Evolutionary conservation across 2,797 vertebrate species (phyloP), one percentile per base, ranked within the genome.

Genomic region (Sebastiscus albofasciatus): DNA sequence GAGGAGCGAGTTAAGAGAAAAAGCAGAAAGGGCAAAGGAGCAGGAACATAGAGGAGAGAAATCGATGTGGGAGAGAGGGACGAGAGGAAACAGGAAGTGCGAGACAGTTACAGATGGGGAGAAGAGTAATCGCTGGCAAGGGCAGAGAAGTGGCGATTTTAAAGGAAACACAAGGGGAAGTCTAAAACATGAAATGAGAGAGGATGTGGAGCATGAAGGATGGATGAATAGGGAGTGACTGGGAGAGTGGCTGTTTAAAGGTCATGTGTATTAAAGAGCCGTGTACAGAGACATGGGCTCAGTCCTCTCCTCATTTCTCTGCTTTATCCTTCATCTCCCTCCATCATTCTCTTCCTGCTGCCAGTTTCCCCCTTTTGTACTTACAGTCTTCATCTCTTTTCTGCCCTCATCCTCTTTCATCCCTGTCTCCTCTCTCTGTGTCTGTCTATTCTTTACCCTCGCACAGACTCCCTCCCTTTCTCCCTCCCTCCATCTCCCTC

Each of bases 401-500:
- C 74, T 61, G 27, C 52, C 64, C 34, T 77, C 13, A 1, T 70
- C 60, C 73, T 85, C 83, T 75, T 75, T 80, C 75, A 59, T 77
- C 65, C 10, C 74, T 61, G 34, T 86, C 62, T 82, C 12, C 54
- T 60, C 80, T 72, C 67, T 78, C 80, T 81, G 10, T 75, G 10
- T 75, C 56, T 22, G 24, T 77, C 67, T 72, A 16, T 60, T 12
- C 70, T n/a, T 24, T 10, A 11, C 60, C 55, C 22, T 18, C 14
- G 8, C 70, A 77, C 70, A 76, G 42, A 64, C 66, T 34, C 68
- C 36, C 62, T 72, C 80, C 60, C 70, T 61, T 36, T 60, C 58
- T 54, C 26, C 46, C 34, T 77, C 75, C 69, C 68, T 87, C 87
- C 59, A 81, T 93, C 87, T 83, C 88, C 56, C 84, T 87, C 90